Evolutionary conservation across 2,113 vertebrate genomes (phyloP).

Genomic region (Geococcyx californianus): DNA sequence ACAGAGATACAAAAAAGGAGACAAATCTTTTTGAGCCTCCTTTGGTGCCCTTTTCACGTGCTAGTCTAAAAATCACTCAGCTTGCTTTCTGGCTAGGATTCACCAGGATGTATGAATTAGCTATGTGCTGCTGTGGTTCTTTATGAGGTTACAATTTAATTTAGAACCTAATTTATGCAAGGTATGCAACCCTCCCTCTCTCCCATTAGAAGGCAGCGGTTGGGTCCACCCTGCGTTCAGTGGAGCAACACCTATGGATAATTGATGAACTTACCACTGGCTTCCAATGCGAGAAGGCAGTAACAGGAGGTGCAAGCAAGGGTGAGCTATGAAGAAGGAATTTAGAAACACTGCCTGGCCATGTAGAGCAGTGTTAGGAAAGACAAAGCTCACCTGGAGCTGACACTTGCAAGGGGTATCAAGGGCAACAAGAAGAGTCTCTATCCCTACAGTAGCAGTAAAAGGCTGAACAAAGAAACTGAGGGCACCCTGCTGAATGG

Average conservation of each 20-base stretch:
- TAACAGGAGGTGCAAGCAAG: not conserved
- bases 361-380: not conserved
- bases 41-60: not conserved
- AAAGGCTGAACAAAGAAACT: not conserved
- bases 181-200: not conserved
- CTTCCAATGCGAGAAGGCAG: not conserved
- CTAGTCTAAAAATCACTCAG: not conserved
- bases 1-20: not conserved
- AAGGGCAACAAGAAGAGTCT: not conserved
- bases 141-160: constrained; percentile 5
- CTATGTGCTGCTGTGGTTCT: not conserved
- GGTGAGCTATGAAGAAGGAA: not conserved
- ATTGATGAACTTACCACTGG: not conserved
- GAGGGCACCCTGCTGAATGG: too few relatives aligned
- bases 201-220: not conserved
- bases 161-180: constrained; percentile 25
- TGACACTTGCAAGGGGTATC: not conserved
- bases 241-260: not conserved
- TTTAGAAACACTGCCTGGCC: not conserved
- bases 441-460: not conserved
- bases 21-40: not conserved
- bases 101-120: not conserved
- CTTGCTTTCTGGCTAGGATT: not conserved
- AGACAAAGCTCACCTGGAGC: not conserved
- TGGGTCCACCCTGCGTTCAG: not conserved